Conservation (phyloP, 2,797 vertebrate species). For the Masticophis lateralis region DNA sequence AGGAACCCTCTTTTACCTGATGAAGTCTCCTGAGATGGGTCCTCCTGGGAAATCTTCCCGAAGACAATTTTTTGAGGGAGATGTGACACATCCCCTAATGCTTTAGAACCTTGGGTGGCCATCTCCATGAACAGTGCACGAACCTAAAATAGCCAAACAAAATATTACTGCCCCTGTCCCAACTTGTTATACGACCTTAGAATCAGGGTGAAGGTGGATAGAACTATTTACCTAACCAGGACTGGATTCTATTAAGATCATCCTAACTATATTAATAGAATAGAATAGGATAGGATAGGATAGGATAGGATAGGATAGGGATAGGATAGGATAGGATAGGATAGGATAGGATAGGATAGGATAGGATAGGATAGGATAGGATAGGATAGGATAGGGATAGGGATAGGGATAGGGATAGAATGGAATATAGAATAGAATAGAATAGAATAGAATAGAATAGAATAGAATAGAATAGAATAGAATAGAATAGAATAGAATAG, state of each 20-base stretch:
- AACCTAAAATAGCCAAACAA: background rate
- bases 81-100: background rate
- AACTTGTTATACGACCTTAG: background rate
- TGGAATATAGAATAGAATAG: too few relatives aligned
- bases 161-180: background rate
- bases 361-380: too few relatives aligned
- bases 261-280: background rate
- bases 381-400: too few relatives aligned
- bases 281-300: too few relatives aligned
- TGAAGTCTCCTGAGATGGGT: background rate
- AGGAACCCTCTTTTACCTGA: background rate
- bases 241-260: background rate
- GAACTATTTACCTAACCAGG: background rate
- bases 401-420: too few relatives aligned
- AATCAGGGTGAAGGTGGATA: background rate
- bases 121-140: background rate
- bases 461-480: too few relatives aligned
- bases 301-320: too few relatives aligned
- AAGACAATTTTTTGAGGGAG: background rate
- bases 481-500: too few relatives aligned
- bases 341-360: too few relatives aligned
- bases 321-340: too few relatives aligned
- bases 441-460: too few relatives aligned
- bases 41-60: background rate
- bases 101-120: background rate